Evolutionary conservation across 2,888 invertebrate genomes (phyloP).

Genomic region (Tetanocera ferruginea): DNA sequence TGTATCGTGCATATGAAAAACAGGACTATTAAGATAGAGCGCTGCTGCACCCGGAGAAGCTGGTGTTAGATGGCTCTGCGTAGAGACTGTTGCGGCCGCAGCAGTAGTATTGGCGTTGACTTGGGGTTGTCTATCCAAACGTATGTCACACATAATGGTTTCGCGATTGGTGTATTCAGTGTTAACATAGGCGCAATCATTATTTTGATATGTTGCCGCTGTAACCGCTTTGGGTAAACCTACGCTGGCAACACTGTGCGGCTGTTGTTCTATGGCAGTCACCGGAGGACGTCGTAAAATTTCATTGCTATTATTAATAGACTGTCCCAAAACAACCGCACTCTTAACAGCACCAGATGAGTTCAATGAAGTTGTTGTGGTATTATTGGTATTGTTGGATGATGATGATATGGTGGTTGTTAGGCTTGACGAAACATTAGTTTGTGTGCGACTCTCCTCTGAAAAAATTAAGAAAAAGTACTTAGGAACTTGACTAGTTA

Average conservation of each 20-base stretch:
- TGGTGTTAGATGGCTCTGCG: slow-evolving; percentile 9
- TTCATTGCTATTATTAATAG: slow-evolving; percentile 45
- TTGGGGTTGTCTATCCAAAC: slow-evolving; percentile 59
- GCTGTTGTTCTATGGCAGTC: slow-evolving; percentile 40
- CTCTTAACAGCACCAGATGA: slow-evolving; percentile 53
- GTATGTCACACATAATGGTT: slow-evolving; percentile 62
- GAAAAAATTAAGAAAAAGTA: slow-evolving; percentile 14
- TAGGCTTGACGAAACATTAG: slow-evolving; percentile 52
- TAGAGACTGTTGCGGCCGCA: background rate
- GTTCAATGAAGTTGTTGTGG: slow-evolving; percentile 60
- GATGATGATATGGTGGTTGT: slow-evolving; percentile 37
- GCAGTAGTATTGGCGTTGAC: slow-evolving; percentile 26
- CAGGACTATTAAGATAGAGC: slow-evolving; percentile 55
- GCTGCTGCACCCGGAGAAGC: slow-evolving; percentile 51
- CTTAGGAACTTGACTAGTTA: slow-evolving; percentile 6
- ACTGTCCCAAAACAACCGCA: slow-evolving; percentile 38
- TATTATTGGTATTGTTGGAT: slow-evolving; percentile 58
- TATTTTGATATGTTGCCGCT: slow-evolving; percentile 41
- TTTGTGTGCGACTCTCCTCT: slow-evolving; percentile 60
- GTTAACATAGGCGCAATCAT: slow-evolving; percentile 63
- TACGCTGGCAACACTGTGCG: slow-evolving; percentile 7
- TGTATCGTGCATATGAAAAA: slow-evolving; percentile 32
- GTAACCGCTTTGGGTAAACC: background rate
- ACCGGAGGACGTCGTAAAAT: slow-evolving; percentile 47
- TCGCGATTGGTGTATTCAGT: slow-evolving; percentile 67